phyloP scores from a whole-genome alignment of 2,888 invertebrate genomes.

The Drosophila macrothrix region DNA sequence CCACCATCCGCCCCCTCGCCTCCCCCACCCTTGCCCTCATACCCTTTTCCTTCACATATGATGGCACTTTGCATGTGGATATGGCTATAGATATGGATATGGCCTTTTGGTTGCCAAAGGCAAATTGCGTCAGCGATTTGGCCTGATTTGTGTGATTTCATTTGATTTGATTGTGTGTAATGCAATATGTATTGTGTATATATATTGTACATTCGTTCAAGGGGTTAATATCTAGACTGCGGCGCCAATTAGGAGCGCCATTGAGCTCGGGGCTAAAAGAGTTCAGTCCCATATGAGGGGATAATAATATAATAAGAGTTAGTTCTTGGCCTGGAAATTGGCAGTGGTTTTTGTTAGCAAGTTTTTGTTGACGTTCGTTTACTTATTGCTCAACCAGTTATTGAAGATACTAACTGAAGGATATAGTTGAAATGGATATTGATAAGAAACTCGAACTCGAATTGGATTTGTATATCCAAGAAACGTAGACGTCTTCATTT shows the following conservation, averaged over 20 bases:
- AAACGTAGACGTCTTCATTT: conserved; percentile 61
- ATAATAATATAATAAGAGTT: neutral
- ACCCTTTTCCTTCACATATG: neutral
- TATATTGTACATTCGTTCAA: neutral
- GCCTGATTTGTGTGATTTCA: conserved; percentile 76
- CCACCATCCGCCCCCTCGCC: neutral
- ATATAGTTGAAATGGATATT: neutral
- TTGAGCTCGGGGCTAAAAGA: conserved; percentile 1
- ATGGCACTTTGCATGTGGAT: conserved; percentile 40
- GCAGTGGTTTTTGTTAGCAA: neutral
- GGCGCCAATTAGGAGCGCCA: conserved; percentile 22
- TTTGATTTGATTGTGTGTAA: conserved; percentile 73
- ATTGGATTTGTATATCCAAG: neutral
- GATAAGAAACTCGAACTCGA: neutral
- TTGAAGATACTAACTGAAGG: neutral
- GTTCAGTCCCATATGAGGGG: neutral
- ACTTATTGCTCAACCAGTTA: neutral
- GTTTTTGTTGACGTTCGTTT: neutral
- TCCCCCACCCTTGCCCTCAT: neutral
- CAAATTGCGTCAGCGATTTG: conserved; percentile 75
- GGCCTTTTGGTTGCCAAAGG: conserved; percentile 40
- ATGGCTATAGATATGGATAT: conserved; percentile 21
- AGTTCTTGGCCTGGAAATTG: neutral
- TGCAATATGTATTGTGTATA: conserved; percentile 29
- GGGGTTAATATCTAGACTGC: neutral